These are phyloP conservation scores for Petrocephalus sullivani DNA, from an alignment of 2,797 vertebrate genomes.

Conservation along the genomic window DNA sequence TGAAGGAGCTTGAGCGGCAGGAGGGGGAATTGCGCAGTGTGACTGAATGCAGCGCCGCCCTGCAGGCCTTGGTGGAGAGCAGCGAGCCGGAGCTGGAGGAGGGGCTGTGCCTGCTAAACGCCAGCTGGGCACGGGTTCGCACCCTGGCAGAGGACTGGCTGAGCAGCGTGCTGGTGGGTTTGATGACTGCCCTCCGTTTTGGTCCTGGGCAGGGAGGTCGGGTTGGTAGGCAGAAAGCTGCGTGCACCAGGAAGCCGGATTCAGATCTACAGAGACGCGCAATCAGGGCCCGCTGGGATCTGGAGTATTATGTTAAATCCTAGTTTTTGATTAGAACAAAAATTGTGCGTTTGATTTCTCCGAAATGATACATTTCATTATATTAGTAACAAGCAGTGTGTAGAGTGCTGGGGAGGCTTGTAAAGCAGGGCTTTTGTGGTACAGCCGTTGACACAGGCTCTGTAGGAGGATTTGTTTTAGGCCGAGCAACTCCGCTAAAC, in stretches of 20 bases:
- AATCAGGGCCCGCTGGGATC: background rate
- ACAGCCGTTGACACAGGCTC: background rate
- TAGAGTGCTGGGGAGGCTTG: background rate
- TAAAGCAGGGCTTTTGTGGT: background rate
- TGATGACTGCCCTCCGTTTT: background rate
- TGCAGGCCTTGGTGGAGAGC: conserved; percentile 82
- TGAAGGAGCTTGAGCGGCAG: conserved; percentile 83
- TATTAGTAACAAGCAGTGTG: background rate
- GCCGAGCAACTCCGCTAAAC: background rate
- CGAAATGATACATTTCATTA: background rate
- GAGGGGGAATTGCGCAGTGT: conserved; percentile 75
- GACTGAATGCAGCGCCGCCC: conserved; percentile 74
- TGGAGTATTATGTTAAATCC: background rate
- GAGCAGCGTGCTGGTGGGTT: conserved; percentile 77
- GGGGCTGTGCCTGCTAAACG: conserved; percentile 75
- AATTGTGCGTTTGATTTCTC: background rate
- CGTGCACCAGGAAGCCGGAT: background rate
- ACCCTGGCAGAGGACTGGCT: conserved; percentile 92
- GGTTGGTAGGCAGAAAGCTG: background rate
- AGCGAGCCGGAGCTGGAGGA: conserved; percentile 76
- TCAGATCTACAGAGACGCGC: background rate
- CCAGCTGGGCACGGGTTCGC: conserved; percentile 76
- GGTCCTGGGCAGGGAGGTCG: background rate
- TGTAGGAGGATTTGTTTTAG: background rate
- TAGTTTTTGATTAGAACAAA: background rate